phyloP scores from a whole-genome alignment of 2,113 vertebrate genomes.

The Baryphthengus martii region DNA sequence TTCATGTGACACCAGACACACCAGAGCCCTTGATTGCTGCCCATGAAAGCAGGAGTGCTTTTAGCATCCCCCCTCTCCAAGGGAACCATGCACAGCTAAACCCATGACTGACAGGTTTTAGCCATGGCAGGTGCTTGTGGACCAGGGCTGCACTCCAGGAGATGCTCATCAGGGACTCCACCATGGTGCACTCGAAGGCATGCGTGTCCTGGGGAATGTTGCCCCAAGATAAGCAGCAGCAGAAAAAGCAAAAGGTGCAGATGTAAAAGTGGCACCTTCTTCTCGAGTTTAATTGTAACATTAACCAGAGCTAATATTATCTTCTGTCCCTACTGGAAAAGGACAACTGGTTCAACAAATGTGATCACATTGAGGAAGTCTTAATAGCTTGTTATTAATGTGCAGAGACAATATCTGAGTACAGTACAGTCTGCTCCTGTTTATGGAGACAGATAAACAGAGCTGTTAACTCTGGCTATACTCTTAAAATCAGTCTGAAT shows the following conservation, averaged over 20 bases:
- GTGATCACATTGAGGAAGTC: not conserved
- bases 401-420: not conserved
- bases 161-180: not conserved
- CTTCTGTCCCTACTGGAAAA: not conserved
- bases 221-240: not conserved
- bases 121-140: not conserved
- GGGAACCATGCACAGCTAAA: not conserved
- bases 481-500: not conserved
- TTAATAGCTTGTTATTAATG: not conserved
- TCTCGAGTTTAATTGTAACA: not conserved
- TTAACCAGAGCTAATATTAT: not conserved
- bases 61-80: not conserved
- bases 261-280: not conserved
- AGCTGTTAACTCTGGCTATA: not conserved
- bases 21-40: not conserved
- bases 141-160: not conserved
- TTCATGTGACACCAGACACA: not conserved
- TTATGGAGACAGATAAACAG: not conserved
- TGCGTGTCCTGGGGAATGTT: not conserved
- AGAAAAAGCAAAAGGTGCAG: not conserved
- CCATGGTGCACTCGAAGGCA: accelerated
- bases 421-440: not conserved
- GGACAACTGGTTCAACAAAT: not conserved
- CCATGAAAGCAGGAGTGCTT: not conserved
- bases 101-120: not conserved